These are phyloP conservation scores for Prosopocoilus inquinatus DNA, from an alignment of 2,888 invertebrate genomes.

Conservation along the genomic window DNA sequence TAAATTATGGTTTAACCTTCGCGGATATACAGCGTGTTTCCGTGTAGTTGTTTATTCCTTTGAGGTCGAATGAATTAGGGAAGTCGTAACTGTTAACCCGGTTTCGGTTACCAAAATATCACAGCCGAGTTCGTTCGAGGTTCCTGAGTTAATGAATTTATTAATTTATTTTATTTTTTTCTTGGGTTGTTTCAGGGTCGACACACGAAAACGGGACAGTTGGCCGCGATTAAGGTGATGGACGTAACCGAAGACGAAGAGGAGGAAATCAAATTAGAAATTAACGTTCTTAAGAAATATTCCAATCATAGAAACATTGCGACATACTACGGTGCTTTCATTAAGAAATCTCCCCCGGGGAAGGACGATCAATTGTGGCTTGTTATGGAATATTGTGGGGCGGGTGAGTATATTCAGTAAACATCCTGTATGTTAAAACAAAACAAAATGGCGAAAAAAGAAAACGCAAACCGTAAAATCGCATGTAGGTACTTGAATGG, in stretches of 20 bases:
- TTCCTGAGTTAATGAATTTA: too few species aligned
- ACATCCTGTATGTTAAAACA: not conserved
- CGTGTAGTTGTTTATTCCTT: too few species aligned
- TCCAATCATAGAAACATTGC: conserved; percentile 99
- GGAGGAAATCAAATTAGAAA: conserved; percentile 99
- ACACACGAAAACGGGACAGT: conserved; percentile 98
- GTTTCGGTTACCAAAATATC: too few species aligned
- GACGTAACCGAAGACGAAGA: conserved; percentile 99
- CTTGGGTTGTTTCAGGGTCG: conserved; percentile 71
- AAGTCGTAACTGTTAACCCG: too few species aligned
- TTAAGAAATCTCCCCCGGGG: conserved; percentile 97
- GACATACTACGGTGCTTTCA: conserved; percentile 99
- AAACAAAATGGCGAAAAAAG: too few species aligned
- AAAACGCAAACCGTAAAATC: too few species aligned
- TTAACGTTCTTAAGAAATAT: conserved; percentile 98
- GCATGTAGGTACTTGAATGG: too few species aligned
- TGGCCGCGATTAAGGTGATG: conserved; percentile 99
- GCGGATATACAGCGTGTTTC: too few species aligned
- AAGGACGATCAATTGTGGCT: conserved; percentile 99
- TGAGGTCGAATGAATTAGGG: too few species aligned
- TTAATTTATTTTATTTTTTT: conserved; percentile 21
- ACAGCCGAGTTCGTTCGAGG: too few species aligned
- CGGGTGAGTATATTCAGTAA: conserved; percentile 57
- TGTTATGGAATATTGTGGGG: conserved; percentile 99
- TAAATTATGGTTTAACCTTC: too few species aligned